Conservation (phyloP, 2,888 invertebrate genomes). For the Chymomyza procnemis region DNA sequence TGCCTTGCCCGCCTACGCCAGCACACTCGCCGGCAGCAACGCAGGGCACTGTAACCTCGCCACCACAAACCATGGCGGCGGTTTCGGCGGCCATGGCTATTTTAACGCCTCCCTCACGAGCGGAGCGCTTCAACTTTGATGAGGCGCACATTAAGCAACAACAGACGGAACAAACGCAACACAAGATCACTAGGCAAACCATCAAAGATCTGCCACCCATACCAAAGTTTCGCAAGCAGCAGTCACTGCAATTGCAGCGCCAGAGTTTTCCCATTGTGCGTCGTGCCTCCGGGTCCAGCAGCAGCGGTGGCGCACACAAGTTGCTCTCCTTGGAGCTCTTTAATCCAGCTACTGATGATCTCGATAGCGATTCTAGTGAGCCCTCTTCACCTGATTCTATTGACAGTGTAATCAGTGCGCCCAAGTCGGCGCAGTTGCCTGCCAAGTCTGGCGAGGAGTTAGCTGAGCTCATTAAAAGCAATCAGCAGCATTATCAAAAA, state of each 20-base stretch:
- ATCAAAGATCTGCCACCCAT: constrained; percentile 83
- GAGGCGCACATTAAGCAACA: constrained; percentile 53
- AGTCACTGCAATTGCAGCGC: constrained; percentile 75
- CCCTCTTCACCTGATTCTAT: constrained; percentile 90
- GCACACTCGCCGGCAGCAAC: constrained; percentile 78
- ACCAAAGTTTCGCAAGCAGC: constrained; percentile 80
- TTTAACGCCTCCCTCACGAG: constrained; percentile 67
- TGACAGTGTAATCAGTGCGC: constrained; percentile 90
- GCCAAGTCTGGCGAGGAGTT: constrained; percentile 29
- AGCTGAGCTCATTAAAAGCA: constrained; percentile 40
- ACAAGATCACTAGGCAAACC: constrained; percentile 82
- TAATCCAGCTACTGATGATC: constrained; percentile 93
- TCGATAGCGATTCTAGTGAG: constrained; percentile 93
- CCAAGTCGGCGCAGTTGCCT: constrained; percentile 61
- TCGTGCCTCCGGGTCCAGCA: constrained; percentile 80
- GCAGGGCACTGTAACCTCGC: constrained; percentile 73
- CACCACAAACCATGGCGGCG: constrained; percentile 73
- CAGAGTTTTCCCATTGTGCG: constrained; percentile 85
- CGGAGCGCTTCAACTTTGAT: constrained; percentile 46
- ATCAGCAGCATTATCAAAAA: constrained; percentile 52
- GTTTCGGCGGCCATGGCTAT: constrained; percentile 77
- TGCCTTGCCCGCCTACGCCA: constrained; percentile 79
- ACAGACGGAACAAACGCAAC: constrained; percentile 13
- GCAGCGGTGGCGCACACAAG: constrained; percentile 84
- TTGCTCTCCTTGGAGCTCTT: constrained; percentile 89